These are phyloP conservation scores for Hepsetus odoe DNA, from an alignment of 2,113 vertebrate species.

Conservation along the genomic window DNA sequence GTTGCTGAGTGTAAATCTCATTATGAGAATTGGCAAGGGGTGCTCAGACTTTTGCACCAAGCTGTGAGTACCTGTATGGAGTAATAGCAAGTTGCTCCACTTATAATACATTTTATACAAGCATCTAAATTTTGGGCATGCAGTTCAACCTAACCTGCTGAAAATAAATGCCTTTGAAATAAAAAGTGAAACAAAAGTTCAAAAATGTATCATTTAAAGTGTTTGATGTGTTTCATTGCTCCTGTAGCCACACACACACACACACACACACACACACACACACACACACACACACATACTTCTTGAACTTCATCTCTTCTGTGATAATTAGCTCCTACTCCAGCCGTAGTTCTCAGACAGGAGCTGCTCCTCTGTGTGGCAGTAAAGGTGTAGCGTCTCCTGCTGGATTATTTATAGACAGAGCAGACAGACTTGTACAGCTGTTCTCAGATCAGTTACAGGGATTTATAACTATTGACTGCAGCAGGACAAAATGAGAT, in stretches of 20 bases:
- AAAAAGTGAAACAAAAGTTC: no score
- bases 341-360: conserved; percentile 31
- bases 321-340: conserved; percentile 43
- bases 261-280: conserved; percentile 20
- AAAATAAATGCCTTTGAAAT: no score
- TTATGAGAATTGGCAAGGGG: no score
- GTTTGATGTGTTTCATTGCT: not conserved
- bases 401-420: conserved; percentile 53
- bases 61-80: no score
- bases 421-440: conserved; percentile 41
- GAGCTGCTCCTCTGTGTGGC: conserved; percentile 35
- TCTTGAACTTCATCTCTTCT: conserved; percentile 28
- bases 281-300: not conserved
- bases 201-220: not conserved
- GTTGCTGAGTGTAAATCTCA: no score
- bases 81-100: no score
- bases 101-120: no score
- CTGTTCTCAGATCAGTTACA: conserved; percentile 21
- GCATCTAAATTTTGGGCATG: no score
- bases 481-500: not conserved
- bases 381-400: conserved; percentile 37
- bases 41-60: no score
- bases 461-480: conserved; percentile 11
- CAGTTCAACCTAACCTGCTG: no score
- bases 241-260: not conserved